phyloP scores from a whole-genome alignment of 2,888 invertebrate genomes.

The Gryllus longicercus region DNA sequence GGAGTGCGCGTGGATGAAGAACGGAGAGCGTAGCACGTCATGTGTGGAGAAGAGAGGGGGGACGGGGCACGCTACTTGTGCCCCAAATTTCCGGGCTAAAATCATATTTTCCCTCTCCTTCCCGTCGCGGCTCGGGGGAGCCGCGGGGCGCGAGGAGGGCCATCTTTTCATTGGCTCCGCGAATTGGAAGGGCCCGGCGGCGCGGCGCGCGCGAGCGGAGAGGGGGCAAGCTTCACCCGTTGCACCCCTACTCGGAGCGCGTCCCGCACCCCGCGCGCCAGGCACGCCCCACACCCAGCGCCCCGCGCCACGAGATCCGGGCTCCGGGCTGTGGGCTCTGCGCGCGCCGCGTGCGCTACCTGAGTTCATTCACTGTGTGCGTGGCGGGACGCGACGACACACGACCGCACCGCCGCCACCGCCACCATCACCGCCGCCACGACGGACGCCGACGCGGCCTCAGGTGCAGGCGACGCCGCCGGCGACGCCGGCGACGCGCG shows the following conservation, averaged over 20 bases:
- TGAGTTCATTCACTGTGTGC: constrained; percentile 17
- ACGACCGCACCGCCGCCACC: background rate
- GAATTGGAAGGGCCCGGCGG: background rate
- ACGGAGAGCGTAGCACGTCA: too few relatives aligned
- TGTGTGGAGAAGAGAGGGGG: too few relatives aligned
- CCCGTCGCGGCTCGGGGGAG: too few relatives aligned
- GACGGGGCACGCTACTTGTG: too few relatives aligned
- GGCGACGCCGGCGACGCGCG: too few relatives aligned
- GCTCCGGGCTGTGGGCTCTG: background rate
- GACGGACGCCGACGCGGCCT: too few relatives aligned
- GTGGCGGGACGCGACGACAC: constrained; percentile 23
- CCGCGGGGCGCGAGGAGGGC: too few relatives aligned
- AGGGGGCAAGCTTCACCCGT: background rate
- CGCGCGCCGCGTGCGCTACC: background rate
- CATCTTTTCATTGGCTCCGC: background rate
- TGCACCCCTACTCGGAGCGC: background rate
- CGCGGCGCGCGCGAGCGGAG: background rate
- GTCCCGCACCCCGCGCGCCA: background rate
- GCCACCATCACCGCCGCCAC: background rate
- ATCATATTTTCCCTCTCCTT: too few relatives aligned
- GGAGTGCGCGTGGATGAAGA: too few relatives aligned
- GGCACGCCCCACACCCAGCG: background rate
- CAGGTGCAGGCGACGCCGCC: too few relatives aligned
- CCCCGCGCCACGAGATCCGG: background rate
- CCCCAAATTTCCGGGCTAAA: too few relatives aligned